These are phyloP conservation scores for Dorcus hopei DNA, from an alignment of 2,888 invertebrate species.

Conservation along the genomic window DNA sequence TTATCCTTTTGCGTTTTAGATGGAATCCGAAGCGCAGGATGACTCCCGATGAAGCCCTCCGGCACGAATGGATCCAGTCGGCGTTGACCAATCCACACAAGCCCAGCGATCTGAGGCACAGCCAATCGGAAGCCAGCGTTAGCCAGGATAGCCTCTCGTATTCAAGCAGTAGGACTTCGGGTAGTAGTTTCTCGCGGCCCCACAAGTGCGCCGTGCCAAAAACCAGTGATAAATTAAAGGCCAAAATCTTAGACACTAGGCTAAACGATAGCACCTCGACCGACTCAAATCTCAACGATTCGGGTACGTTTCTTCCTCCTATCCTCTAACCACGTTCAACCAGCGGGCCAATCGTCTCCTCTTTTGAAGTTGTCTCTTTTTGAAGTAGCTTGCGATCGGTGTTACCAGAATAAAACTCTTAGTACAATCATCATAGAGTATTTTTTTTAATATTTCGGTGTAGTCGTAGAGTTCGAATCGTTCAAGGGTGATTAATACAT, in stretches of 20 bases:
- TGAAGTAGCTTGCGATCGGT: slow-evolving; percentile 1
- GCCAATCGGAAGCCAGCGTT: slow-evolving; percentile 52
- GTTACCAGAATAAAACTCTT: slow-evolving; percentile 14
- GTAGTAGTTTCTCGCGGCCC: slow-evolving; percentile 39
- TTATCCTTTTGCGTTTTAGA: slow-evolving; percentile 51
- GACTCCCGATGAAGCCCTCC: slow-evolving; percentile 86
- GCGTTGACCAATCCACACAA: slow-evolving; percentile 31
- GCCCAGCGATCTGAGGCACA: slow-evolving; percentile 49
- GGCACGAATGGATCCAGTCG: slow-evolving; percentile 71
- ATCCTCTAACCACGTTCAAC: slow-evolving; percentile 50
- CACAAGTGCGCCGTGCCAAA: slow-evolving; percentile 40
- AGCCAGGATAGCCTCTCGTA: slow-evolving; percentile 40
- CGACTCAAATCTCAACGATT: slow-evolving; percentile 58
- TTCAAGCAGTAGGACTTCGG: slow-evolving; percentile 44
- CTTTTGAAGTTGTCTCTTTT: neutral
- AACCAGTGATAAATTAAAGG: slow-evolving; percentile 44
- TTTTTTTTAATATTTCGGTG: no score
- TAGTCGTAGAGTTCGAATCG: no score
- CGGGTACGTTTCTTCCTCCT: slow-evolving; percentile 62
- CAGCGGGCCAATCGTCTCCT: slow-evolving; percentile 23
- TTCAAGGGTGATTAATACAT: no score
- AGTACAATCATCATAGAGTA: slow-evolving; percentile 25
- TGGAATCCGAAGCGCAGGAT: slow-evolving; percentile 92
- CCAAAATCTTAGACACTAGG: slow-evolving; percentile 45
- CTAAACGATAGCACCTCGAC: slow-evolving; percentile 49